Evolutionary conservation across 2,797 vertebrate genomes (phyloP).

Genomic region (Harpagifer antarcticus): DNA sequence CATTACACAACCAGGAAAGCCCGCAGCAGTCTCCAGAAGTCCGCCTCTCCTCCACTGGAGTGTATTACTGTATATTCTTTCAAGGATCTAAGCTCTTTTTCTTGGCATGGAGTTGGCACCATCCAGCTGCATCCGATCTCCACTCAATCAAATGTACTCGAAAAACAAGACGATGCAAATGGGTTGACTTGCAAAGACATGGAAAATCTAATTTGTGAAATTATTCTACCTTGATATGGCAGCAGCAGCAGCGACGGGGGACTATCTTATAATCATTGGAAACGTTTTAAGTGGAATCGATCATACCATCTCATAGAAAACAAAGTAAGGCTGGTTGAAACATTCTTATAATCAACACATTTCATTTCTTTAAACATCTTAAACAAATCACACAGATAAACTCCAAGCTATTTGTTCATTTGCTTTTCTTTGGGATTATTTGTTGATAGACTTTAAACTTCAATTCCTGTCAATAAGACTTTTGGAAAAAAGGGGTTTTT

Average conservation of each 20-base stretch:
- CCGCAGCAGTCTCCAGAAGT: constrained; percentile 59
- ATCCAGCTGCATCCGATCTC: constrained; percentile 52
- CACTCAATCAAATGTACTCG: constrained; percentile 44
- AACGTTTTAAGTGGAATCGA: not conserved
- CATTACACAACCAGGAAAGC: constrained; percentile 72
- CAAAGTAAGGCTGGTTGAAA: not conserved
- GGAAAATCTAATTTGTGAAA: constrained; percentile 31
- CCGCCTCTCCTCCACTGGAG: constrained; percentile 41
- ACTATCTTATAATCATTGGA: not conserved
- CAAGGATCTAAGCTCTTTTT: constrained; percentile 57
- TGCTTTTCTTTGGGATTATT: constrained; percentile 5
- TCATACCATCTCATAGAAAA: not conserved
- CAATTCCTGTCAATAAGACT: constrained; percentile 26
- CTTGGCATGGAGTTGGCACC: constrained; percentile 61
- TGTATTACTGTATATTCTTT: constrained; percentile 55
- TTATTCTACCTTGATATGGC: constrained; percentile 25
- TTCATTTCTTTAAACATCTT: not conserved
- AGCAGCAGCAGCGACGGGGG: not conserved
- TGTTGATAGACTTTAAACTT: constrained; percentile 25
- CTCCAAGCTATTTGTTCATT: not conserved
- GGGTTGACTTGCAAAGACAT: constrained; percentile 16
- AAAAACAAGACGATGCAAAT: constrained; percentile 49
- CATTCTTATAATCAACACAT: not conserved
- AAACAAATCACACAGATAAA: not conserved
- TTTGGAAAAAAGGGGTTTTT: constrained; percentile 8